phyloP scores from a whole-genome alignment of 1,140 invertebrate species.

The Phthorimaea operculella region DNA sequence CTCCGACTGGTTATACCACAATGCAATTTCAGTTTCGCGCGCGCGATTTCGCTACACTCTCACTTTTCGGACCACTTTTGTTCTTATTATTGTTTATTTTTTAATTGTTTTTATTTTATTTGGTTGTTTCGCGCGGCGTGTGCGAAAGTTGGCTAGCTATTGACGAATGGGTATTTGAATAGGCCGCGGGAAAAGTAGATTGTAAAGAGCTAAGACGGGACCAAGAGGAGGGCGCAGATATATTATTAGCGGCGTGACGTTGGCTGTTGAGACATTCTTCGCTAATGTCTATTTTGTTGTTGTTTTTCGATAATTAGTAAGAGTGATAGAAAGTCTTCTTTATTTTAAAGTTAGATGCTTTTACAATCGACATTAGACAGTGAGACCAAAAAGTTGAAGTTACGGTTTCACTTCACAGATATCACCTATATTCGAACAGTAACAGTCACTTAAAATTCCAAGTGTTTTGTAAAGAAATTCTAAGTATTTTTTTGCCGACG shows the following conservation, averaged over 20 bases:
- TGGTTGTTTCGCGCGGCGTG: slow-evolving; percentile 16
- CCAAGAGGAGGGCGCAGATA: neutral
- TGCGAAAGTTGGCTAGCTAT: slow-evolving; percentile 42
- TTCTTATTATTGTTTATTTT: slow-evolving; percentile 8
- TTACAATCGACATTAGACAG: no score
- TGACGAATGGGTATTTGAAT: slow-evolving; percentile 27
- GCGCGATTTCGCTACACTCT: slow-evolving; percentile 9
- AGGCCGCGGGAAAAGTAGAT: slow-evolving; percentile 27
- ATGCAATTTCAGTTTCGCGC: slow-evolving; percentile 6
- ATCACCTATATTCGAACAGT: no score
- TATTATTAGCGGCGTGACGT: neutral
- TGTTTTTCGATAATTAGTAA: no score
- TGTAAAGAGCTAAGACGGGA: neutral
- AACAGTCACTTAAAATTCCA: no score
- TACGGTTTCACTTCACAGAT: no score
- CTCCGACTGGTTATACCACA: neutral
- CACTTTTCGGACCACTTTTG: slow-evolving; percentile 15
- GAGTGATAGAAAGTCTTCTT: no score
- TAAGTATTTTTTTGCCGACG: no score
- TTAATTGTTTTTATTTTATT: neutral
- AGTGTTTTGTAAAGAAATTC: no score
- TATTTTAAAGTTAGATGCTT: no score
- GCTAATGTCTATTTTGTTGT: no score
- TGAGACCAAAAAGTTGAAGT: no score
- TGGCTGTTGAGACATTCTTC: no score